Percentiles rank a stretch among this genome's conserved stretches.
Evolutionary conservation across 2,888 invertebrate species (phyloP).

Genomic region (Dryobotodes eremita): DNA sequence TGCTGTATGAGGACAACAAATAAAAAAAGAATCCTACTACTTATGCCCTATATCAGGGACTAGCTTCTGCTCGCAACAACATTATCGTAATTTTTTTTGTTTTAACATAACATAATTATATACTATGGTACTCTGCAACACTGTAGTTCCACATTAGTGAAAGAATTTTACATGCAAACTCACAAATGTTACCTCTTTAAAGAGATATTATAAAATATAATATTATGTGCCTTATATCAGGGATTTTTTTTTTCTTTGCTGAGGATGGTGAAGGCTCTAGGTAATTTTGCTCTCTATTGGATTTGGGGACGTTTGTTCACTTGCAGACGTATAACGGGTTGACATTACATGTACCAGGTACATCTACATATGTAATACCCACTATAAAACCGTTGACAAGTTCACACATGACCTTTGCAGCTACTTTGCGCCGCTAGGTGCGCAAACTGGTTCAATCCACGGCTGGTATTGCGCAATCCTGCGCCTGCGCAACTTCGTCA

Average conservation of each 20-base stretch:
- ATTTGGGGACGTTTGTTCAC: neutral
- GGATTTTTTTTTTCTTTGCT: neutral
- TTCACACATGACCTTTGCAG: conserved; percentile 73
- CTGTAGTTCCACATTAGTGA: too few relatives aligned
- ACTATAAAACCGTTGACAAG: conserved; percentile 52
- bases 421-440: conserved; percentile 64
- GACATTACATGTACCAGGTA: neutral
- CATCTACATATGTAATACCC: conserved; percentile 16
- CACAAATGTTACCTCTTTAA: too few relatives aligned
- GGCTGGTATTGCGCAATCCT: conserved; percentile 70
- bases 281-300: neutral
- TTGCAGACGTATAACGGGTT: neutral
- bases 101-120: too few relatives aligned
- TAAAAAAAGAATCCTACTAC: neutral
- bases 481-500: conserved; percentile 80
- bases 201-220: too few relatives aligned
- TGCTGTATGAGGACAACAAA: neutral
- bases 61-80: too few relatives aligned
- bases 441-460: conserved; percentile 70
- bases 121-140: too few relatives aligned
- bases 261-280: neutral
- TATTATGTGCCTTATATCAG: neutral
- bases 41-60: neutral
- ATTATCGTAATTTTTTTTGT: too few relatives aligned
- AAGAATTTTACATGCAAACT: too few relatives aligned